Evolutionary conservation across 2,113 vertebrate genomes (phyloP), one percentile per base, ranked within the genome.

Genomic region (Ondatra zibethicus): DNA sequence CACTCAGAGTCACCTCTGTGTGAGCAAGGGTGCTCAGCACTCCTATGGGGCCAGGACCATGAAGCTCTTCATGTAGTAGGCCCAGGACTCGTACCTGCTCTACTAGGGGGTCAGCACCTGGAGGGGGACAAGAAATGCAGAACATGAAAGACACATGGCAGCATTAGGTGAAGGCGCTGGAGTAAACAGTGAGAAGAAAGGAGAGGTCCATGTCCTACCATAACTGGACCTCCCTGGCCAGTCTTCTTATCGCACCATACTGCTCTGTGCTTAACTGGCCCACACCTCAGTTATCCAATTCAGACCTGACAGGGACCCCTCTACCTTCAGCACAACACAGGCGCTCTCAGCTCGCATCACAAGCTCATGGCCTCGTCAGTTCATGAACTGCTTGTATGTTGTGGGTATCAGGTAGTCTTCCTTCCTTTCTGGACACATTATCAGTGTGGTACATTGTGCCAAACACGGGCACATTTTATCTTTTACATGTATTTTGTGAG

Each of bases 1-100:
- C 95, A 0, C 90, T 61, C 66, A 97, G 45, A n/a, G 77, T 97
- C 88, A 97, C 89, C 33, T 96, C 80, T 1, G 78, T 14, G 55
- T 95, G 89, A 29, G 97, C 95, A 61, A 97, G 86, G 72, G 80
- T 78, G 80, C 87, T 90, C 65, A 99, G 9, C 16, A 98, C 98
- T 78, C 97, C 98, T 58, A 98, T 72, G 21, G 98, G 97, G 1
- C 98, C 99, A 3, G 95, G 98, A 25, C 98, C 98, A 87, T 99
- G 99, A 95, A 99, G 97, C 84, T 99, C 99, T 68, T 97, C 96
- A 45, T 99, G 99, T 13, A 99, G 98, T 25, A 99, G 98, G 17
- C 97, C 98, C 33, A 99, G 95, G 42, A 99, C 98, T 88, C 77
- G 97, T 81, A 98, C 97, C 42, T 94, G 99, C 98, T 89, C 85